Conservation (phyloP, 2,113 vertebrate genomes). For the Tetrax tetrax region DNA sequence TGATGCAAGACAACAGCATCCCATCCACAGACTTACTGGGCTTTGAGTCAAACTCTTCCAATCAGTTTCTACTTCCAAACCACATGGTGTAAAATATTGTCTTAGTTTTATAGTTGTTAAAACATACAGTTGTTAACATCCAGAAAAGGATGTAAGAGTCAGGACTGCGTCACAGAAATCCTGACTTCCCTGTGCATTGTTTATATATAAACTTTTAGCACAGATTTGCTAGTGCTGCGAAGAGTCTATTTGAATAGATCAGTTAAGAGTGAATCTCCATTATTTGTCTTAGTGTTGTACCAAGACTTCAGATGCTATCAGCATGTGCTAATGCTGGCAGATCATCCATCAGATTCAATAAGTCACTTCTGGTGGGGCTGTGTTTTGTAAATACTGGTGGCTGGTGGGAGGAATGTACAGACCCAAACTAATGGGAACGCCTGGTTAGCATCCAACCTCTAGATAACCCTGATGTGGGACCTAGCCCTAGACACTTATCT, state of each 20-base stretch:
- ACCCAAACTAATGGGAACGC: neutral
- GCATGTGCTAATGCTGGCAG: neutral
- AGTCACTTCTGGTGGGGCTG: neutral
- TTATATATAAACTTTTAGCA: neutral
- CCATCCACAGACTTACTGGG: neutral
- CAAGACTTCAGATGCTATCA: neutral
- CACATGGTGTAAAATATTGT: neutral
- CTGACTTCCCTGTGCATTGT: neutral
- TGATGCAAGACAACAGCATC: neutral
- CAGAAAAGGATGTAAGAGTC: neutral
- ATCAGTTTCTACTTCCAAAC: neutral
- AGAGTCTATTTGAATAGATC: neutral
- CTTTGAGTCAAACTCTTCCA: neutral
- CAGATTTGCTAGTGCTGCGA: neutral
- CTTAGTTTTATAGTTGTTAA: neutral
- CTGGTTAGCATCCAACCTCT: conserved; percentile 4
- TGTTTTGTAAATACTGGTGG: neutral
- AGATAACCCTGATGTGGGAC: neutral
- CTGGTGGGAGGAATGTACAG: conserved; percentile 1
- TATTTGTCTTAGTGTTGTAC: neutral
- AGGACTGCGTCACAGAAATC: neutral
- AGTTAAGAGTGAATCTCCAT: fast-evolving
- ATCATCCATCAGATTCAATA: neutral
- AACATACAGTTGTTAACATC: neutral
- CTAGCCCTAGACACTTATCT: neutral